Percentiles rank a stretch among this genome's conserved stretches.
Conservation (phyloP, 2,113 vertebrate species). For the Campylorhamphus procurvoides region DNA sequence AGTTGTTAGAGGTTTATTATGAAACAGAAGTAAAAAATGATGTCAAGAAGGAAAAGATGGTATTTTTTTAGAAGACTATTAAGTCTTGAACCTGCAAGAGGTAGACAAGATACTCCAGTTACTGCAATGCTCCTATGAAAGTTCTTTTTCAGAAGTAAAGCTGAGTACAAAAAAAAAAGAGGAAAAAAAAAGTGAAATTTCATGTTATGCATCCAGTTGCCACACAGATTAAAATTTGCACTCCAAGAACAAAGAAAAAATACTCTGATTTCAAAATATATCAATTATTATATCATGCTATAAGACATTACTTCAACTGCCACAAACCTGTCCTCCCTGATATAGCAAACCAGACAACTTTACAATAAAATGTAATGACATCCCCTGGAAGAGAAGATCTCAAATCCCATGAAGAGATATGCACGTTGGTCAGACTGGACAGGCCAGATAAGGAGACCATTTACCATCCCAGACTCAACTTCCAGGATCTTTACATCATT, state of each 20-base stretch:
- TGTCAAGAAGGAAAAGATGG: background rate
- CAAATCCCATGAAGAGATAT: rapidly evolving
- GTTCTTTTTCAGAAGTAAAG: background rate
- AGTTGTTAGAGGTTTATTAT: background rate
- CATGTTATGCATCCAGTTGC: background rate
- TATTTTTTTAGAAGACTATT: background rate
- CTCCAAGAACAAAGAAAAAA: background rate
- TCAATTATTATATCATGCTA: background rate
- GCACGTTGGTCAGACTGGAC: background rate
- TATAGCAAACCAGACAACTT: background rate
- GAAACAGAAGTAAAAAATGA: background rate
- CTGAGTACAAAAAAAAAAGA: background rate
- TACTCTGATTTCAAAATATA: background rate
- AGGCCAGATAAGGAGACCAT: background rate
- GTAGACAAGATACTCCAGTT: background rate
- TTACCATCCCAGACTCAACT: background rate
- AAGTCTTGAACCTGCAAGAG: background rate
- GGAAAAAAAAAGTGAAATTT: background rate
- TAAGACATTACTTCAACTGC: background rate
- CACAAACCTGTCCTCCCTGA: background rate
- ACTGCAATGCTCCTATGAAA: background rate
- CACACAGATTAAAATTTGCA: background rate
- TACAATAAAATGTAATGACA: rapidly evolving
- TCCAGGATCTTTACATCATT: background rate
- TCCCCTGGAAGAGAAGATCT: too few relatives aligned